A percentile compares a stretch with the other conserved stretches of the same genome.
phyloP scores from a whole-genome alignment of 2,113 vertebrate genomes.

The Hippocampus abdominalis region DNA sequence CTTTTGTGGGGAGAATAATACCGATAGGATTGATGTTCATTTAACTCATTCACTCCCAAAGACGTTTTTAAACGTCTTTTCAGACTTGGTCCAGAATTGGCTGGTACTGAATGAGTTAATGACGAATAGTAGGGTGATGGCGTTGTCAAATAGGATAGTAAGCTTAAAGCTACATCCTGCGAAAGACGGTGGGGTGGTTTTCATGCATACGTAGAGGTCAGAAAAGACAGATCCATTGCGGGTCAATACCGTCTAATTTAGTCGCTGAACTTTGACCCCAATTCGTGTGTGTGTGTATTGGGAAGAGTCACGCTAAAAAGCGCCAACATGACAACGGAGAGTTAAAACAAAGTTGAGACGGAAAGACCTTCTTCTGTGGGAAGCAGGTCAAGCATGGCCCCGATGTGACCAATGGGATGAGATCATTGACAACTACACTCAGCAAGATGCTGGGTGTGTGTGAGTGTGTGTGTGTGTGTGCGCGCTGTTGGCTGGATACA shows the following conservation, averaged over 20 bases:
- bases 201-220: neutral
- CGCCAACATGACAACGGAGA: neutral
- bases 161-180: neutral
- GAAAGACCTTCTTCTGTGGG: constrained; percentile 18
- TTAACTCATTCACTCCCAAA: no score
- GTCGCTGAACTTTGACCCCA: neutral
- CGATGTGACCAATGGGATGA: constrained; percentile 39
- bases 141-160: no score
- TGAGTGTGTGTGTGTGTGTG: constrained; percentile 6
- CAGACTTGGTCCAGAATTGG: no score
- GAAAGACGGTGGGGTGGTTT: neutral
- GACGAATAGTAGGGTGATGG: no score
- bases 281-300: neutral
- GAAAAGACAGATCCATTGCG: constrained; percentile 9
- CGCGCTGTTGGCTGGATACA: neutral
- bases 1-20: no score
- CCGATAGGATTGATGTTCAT: no score
- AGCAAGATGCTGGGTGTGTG: constrained; percentile 10
- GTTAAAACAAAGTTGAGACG: constrained; percentile 21
- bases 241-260: constrained; percentile 27
- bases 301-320: constrained; percentile 6
- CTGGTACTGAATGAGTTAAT: no score
- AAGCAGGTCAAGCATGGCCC: constrained; percentile 46
- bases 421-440: constrained; percentile 41
- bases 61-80: no score